Evolutionary conservation across 2,888 invertebrate species (phyloP).

Genomic region (Cryptophagus acutangulus): DNA sequence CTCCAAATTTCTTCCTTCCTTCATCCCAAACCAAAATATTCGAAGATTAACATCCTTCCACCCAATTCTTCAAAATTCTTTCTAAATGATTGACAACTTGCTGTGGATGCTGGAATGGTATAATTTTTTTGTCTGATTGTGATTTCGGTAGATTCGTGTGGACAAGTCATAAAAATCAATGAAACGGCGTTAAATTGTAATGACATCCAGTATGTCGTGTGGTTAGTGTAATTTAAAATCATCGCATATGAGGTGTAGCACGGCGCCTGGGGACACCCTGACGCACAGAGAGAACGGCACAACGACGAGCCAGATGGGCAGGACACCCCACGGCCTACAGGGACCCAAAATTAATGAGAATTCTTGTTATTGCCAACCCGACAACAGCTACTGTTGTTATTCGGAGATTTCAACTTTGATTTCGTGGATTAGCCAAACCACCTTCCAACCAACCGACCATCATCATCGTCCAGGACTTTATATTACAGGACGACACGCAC

Average conservation of each 20-base stretch:
- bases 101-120: too few species aligned
- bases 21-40: too few species aligned
- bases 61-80: too few species aligned
- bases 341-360: constrained; percentile 42
- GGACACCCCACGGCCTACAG: constrained; percentile 27
- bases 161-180: constrained; percentile 18
- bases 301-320: constrained; percentile 31
- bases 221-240: constrained; percentile 42
- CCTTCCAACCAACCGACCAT: constrained; percentile 17
- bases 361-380: constrained; percentile 39
- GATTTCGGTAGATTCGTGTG: too few species aligned
- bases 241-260: constrained; percentile 36
- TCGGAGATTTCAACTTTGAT: constrained; percentile 36
- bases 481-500: too few species aligned
- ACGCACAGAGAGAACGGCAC: constrained; percentile 21
- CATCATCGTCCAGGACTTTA: too few species aligned
- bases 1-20: too few species aligned
- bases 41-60: too few species aligned
- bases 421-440: constrained; percentile 32
- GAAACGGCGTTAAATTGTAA: constrained; percentile 29
- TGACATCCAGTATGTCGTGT: constrained; percentile 37
- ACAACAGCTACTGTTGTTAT: constrained; percentile 34
- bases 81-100: too few species aligned
- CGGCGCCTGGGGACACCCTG: constrained; percentile 26
- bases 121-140: too few species aligned